Percentiles rank a stretch among this genome's conserved stretches.
phyloP scores from a whole-genome alignment of 2,113 vertebrate genomes.

The Lucifuga dentata region DNA sequence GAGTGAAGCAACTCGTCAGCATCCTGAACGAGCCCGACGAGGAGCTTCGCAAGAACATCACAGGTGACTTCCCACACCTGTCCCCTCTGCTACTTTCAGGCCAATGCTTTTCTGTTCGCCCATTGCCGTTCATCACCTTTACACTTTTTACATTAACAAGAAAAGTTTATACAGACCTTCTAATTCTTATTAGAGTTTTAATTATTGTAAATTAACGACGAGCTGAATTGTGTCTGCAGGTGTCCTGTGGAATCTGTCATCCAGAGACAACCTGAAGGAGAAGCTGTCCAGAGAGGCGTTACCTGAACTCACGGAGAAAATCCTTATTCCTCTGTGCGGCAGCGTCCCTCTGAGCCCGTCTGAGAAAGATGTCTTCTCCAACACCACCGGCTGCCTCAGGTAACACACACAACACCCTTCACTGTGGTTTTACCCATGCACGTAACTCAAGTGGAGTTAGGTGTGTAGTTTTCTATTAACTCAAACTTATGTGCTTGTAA shows the following conservation, averaged over 20 bases:
- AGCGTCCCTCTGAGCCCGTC: conserved; percentile 85
- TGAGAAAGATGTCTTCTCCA: conserved; percentile 92
- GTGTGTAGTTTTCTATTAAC: too few species aligned
- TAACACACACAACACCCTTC: conserved; percentile 62
- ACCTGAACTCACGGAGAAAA: conserved; percentile 87
- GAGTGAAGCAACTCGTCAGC: conserved; percentile 87
- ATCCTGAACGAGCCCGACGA: conserved; percentile 87
- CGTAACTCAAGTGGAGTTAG: too few species aligned
- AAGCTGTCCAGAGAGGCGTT: conserved; percentile 89
- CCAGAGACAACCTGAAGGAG: conserved; percentile 94
- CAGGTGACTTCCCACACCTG: conserved; percentile 88
- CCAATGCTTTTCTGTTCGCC: too few species aligned
- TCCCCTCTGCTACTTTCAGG: too few species aligned
- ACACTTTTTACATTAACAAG: too few species aligned
- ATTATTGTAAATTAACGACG: too few species aligned
- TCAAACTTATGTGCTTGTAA: too few species aligned
- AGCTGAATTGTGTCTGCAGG: conserved; percentile 77
- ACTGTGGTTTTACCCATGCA: too few species aligned
- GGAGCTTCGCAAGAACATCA: conserved; percentile 94
- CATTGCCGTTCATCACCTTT: too few species aligned
- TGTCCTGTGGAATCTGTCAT: conserved; percentile 97
- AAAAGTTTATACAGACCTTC: too few species aligned
- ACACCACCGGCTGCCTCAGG: conserved; percentile 96
- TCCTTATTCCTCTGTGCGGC: conserved; percentile 89
- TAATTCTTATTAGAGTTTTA: too few species aligned